Evolutionary conservation across 1,140 invertebrate genomes (phyloP), one percentile per base, ranked within the genome.

Genomic region (Camponotus pennsylvanicus): DNA sequence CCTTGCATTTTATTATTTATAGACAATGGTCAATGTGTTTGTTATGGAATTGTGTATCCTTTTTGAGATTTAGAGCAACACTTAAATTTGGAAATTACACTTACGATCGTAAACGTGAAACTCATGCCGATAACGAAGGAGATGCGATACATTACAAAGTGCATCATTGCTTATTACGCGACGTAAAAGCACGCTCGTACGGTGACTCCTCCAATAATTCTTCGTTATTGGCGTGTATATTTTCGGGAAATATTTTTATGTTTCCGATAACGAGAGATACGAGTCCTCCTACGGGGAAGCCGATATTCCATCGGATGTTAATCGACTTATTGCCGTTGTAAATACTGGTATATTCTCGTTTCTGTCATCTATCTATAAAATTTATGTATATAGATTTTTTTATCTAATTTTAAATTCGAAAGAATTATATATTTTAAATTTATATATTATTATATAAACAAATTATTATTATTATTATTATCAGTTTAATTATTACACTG

Each of bases 121-220:
- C 21, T 21, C 21, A 21, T 42, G 45, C 32, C 66, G 66, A 59
- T 57, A 70, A 70, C 49, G 45, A 57, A n/a, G 57, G 13, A 57
- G 13, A 11, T 27, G 34, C 37, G 52, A 80, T 8, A 40, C 21
- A 45, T 70, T 42, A 71, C 32, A 70, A 71, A 59, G 49, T 42
- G 37, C 21, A 42, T 80, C 63, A 37, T 71, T 79, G 45, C 13
- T 79, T 71, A 59, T 71, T 66, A 18, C 70, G 21, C 78, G 52
- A 55, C 37, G 11, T 27, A 3, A 42, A 82, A 71, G 6, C 49
- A 42, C 21, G 18, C 27, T 67, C 32, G 9, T 42, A 32, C 8
- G n/a, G 21, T 11, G 3, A 6, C 15, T 42, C n/a, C 27, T 45
- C 37, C 34, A 57, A 82, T 82, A 82, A 80, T 79, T 67, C 32